phyloP scores from a whole-genome alignment of 1,140 invertebrate genomes.

The Drosophila gunungcola region DNA sequence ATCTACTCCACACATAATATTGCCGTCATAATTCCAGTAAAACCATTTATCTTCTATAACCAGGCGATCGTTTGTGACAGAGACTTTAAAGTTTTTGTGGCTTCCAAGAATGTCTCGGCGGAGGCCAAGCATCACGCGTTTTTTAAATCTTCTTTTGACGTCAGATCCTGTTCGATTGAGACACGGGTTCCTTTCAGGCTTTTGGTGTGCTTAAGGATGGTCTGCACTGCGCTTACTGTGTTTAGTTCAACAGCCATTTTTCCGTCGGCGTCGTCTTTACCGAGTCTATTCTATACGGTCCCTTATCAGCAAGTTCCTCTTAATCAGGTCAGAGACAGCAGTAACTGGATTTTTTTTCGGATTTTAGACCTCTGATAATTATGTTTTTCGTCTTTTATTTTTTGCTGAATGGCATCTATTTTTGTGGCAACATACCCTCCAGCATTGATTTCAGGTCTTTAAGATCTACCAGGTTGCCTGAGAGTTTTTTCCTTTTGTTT shows the following conservation, averaged over 20 bases:
- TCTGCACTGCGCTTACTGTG: not conserved
- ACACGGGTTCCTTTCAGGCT: not conserved
- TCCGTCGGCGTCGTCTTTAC: too few species aligned
- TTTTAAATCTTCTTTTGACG: not conserved
- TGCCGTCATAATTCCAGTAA: not conserved
- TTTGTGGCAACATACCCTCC: not conserved
- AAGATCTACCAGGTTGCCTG: not conserved
- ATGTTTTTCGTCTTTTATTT: not conserved
- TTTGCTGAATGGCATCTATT: not conserved
- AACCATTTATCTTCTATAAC: not conserved
- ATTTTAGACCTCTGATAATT: not conserved
- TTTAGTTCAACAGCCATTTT: not conserved
- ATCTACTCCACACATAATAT: not conserved
- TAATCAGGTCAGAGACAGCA: too few species aligned
- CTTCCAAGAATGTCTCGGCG: not conserved
- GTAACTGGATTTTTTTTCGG: not conserved
- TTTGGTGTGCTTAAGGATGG: not conserved
- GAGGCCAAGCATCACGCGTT: not conserved
- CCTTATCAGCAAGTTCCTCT: too few species aligned
- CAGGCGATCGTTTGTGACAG: not conserved
- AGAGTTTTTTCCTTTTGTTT: too few species aligned
- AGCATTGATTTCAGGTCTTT: conserved; percentile 1
- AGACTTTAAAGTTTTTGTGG: not conserved
- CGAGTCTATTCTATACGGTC: too few species aligned
- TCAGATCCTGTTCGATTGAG: conserved; percentile 1